These are phyloP conservation scores for Cephalotes varians DNA, from an alignment of 2,888 invertebrate species.

Conservation along the genomic window DNA sequence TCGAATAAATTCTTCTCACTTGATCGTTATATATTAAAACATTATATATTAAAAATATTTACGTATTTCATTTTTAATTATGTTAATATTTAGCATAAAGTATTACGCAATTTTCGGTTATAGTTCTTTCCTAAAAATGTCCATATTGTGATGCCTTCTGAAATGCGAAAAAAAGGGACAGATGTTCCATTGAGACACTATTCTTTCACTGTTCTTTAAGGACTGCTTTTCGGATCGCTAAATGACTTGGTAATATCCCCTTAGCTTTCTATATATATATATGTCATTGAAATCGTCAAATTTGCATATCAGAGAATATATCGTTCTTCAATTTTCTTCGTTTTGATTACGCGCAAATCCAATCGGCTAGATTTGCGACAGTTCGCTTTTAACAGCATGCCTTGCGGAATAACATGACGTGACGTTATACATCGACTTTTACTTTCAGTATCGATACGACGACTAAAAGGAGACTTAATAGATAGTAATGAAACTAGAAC, in stretches of 20 bases:
- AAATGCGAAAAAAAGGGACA: neutral
- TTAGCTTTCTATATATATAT: neutral
- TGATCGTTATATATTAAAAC: too few relatives aligned
- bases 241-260: neutral
- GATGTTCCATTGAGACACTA: neutral
- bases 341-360: slow-evolving; percentile 49
- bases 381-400: slow-evolving; percentile 65
- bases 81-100: slow-evolving; percentile 1
- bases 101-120: neutral
- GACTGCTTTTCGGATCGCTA: neutral
- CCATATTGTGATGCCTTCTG: neutral
- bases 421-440: slow-evolving; percentile 77
- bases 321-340: slow-evolving; percentile 55
- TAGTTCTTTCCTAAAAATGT: neutral
- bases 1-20: neutral
- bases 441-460: slow-evolving; percentile 78
- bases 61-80: neutral
- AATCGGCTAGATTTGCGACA: slow-evolving; percentile 48
- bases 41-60: neutral
- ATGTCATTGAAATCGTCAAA: neutral
- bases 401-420: slow-evolving; percentile 73
- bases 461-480: slow-evolving; percentile 43
- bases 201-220: neutral
- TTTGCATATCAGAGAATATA: slow-evolving; percentile 10
- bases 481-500: slow-evolving; percentile 66